These are phyloP conservation scores for Phorcus lineatus DNA, from an alignment of 2,888 invertebrate species.

Conservation along the genomic window DNA sequence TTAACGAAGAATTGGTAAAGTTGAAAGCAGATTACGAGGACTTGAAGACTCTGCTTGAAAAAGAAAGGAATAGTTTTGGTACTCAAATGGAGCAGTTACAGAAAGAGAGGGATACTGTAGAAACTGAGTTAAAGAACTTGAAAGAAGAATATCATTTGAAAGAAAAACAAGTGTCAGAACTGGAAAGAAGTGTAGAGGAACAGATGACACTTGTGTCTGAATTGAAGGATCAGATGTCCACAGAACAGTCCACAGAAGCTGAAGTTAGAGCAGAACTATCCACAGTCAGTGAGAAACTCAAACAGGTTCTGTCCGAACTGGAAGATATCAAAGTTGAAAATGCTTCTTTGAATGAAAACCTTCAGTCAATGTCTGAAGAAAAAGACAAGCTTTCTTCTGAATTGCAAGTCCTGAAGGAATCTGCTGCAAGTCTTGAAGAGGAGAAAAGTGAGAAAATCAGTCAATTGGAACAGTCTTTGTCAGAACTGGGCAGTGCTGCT, in stretches of 20 bases:
- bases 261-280: background rate
- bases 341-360: constrained; percentile 17
- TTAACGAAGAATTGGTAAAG: constrained; percentile 21
- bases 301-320: constrained; percentile 28
- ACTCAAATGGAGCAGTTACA: no score
- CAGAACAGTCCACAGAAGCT: background rate
- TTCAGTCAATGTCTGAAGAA: constrained; percentile 26
- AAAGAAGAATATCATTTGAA: constrained; percentile 39
- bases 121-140: constrained; percentile 36
- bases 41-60: constrained; percentile 26
- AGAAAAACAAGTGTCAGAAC: background rate
- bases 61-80: constrained; percentile 3
- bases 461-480: no score
- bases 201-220: background rate
- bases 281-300: background rate
- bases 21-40: background rate
- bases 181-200: background rate
- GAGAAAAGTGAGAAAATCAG: background rate
- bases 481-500: background rate
- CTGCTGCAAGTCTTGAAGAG: constrained; percentile 18
- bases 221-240: constrained; percentile 3
- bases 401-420: constrained; percentile 4
- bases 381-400: constrained; percentile 29
- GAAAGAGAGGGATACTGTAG: constrained; percentile 34
- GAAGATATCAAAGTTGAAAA: constrained; percentile 27